Conservation (phyloP, 2,797 vertebrate species). For the Tokudaia tokunoshimensis region DNA sequence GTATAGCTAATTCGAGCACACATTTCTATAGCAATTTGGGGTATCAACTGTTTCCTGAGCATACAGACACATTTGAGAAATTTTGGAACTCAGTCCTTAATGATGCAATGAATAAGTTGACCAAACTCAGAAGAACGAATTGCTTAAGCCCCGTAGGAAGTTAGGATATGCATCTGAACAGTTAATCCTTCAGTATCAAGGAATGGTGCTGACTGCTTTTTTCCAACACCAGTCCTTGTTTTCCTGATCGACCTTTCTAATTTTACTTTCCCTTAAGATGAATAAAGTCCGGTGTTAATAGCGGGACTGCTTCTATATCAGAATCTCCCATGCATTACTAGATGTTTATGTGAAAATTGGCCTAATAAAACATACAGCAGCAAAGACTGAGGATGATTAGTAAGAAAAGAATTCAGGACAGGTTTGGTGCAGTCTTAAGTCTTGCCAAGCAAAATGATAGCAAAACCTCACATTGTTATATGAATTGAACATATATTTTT, state of each 20-base stretch:
- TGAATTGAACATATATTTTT: slow-evolving; percentile 74
- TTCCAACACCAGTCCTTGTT: slow-evolving; percentile 78
- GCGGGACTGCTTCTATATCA: slow-evolving; percentile 67
- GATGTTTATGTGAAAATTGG: slow-evolving; percentile 76
- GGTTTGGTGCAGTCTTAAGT: slow-evolving; percentile 74
- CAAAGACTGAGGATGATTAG: background rate
- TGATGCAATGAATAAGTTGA: slow-evolving; percentile 81
- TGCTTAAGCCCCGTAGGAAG: slow-evolving; percentile 79
- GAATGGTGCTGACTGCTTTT: slow-evolving; percentile 71
- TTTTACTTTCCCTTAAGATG: slow-evolving; percentile 82
- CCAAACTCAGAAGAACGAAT: slow-evolving; percentile 76
- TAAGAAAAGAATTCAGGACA: slow-evolving; percentile 17
- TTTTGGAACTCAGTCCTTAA: slow-evolving; percentile 63
- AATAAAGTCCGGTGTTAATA: slow-evolving; percentile 77
- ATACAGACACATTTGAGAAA: slow-evolving; percentile 59
- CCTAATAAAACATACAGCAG: slow-evolving; percentile 54
- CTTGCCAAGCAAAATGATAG: slow-evolving; percentile 80
- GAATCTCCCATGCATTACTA: slow-evolving; percentile 83
- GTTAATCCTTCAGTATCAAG: slow-evolving; percentile 77
- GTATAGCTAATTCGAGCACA: slow-evolving; percentile 82
- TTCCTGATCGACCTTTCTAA: slow-evolving; percentile 68
- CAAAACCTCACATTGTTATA: slow-evolving; percentile 61
- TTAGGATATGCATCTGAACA: slow-evolving; percentile 69
- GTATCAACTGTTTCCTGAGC: slow-evolving; percentile 73
- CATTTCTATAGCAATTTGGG: slow-evolving; percentile 82